Conservation (phyloP, 2,113 vertebrate genomes). For the Pedetes capensis region DNA sequence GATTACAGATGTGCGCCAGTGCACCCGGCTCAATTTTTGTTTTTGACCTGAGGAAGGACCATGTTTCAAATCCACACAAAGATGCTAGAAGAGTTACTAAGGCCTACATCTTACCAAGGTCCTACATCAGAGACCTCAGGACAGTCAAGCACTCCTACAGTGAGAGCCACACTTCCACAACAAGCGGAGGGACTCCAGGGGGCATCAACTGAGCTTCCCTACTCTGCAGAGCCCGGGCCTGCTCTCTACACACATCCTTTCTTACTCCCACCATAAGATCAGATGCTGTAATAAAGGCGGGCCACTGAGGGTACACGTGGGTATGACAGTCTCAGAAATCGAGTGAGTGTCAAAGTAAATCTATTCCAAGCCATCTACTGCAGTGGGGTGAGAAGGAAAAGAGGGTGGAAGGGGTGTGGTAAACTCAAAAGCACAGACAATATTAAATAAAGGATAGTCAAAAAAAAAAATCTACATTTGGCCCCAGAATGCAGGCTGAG, state of each 20-base stretch:
- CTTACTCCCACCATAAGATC: background rate
- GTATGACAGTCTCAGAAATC: conserved; percentile 5
- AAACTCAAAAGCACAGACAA: background rate
- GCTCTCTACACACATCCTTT: background rate
- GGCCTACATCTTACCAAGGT: background rate
- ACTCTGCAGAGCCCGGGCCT: background rate
- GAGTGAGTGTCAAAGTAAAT: background rate
- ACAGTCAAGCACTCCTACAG: background rate
- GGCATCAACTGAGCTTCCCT: background rate
- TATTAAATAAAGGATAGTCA: background rate
- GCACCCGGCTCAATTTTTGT: conserved; percentile 33
- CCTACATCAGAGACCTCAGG: background rate
- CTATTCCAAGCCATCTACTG: background rate
- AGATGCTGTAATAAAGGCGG: background rate
- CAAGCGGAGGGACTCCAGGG: background rate
- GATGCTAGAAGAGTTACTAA: background rate
- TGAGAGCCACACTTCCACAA: background rate
- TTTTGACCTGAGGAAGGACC: background rate
- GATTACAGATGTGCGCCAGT: no score
- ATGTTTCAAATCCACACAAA: background rate
- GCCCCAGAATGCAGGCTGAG: background rate
- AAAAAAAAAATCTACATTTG: background rate
- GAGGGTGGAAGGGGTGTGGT: background rate
- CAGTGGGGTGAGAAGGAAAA: background rate
- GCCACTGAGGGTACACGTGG: background rate